Evolutionary conservation across 1,140 invertebrate genomes (phyloP).

Genomic region (Euura saliciscinereae): DNA sequence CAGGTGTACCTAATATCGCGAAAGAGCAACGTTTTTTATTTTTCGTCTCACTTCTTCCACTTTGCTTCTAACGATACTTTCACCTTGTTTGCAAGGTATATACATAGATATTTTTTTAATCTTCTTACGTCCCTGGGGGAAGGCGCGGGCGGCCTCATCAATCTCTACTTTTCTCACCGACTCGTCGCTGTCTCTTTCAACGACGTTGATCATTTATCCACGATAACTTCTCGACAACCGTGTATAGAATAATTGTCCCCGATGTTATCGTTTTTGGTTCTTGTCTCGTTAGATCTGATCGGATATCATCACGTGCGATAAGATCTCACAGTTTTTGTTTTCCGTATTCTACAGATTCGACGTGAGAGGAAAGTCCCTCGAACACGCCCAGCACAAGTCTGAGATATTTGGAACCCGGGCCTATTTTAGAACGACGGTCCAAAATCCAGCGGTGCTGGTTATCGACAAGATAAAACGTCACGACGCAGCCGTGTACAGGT

Average conservation of each 20-base stretch:
- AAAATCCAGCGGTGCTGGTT: constrained; percentile 74
- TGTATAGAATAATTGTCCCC: too few relatives aligned
- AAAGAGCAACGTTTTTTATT: too few relatives aligned
- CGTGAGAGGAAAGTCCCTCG: constrained; percentile 75
- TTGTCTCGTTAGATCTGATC: background rate
- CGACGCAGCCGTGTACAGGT: constrained; percentile 87
- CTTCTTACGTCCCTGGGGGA: constrained; percentile 21
- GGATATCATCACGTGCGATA: constrained; percentile 21
- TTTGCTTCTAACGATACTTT: background rate
- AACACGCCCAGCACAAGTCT: constrained; percentile 75
- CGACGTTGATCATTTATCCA: constrained; percentile 34
- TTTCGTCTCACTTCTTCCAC: too few relatives aligned
- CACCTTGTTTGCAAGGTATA: constrained; percentile 15
- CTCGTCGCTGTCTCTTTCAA: constrained; percentile 18
- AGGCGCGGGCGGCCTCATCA: constrained; percentile 31
- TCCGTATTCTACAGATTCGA: constrained; percentile 71
- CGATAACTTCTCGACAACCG: background rate
- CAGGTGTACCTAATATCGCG: too few relatives aligned
- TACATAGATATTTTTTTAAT: constrained; percentile 26
- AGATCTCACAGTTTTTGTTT: constrained; percentile 34
- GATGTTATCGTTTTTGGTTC: too few relatives aligned
- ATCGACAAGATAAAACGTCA: constrained; percentile 79
- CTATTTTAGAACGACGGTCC: constrained; percentile 72
- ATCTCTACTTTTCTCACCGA: constrained; percentile 22
- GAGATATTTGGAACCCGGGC: constrained; percentile 81